phyloP scores from a whole-genome alignment of 1,140 invertebrate species.

The Planococcus citri region DNA sequence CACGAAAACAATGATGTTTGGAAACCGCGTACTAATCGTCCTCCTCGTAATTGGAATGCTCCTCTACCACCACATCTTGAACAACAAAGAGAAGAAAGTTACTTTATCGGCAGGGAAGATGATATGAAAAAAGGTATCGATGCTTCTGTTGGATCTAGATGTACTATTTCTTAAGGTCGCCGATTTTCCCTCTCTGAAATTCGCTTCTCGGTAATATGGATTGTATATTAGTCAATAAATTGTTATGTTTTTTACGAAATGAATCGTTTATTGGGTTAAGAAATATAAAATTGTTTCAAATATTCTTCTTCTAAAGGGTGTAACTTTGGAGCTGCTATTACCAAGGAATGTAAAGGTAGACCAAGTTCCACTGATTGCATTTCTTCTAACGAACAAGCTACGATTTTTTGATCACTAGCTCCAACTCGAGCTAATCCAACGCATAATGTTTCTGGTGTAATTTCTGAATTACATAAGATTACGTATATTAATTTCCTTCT shows the following conservation, averaged over 20 bases:
- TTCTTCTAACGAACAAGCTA: constrained; percentile 52
- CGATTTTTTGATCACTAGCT: constrained; percentile 66
- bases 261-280: too few species aligned
- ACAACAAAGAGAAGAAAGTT: neutral
- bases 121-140: neutral
- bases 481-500: neutral
- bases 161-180: too few species aligned
- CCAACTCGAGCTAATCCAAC: constrained; percentile 86
- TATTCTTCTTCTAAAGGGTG: constrained; percentile 89
- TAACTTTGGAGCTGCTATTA: constrained; percentile 61
- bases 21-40: neutral
- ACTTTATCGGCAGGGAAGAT: neutral
- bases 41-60: neutral
- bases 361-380: constrained; percentile 74
- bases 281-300: constrained; percentile 45
- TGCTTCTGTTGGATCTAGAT: too few species aligned
- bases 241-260: too few species aligned
- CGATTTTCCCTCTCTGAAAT: too few species aligned
- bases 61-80: neutral
- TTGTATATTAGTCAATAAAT: too few species aligned
- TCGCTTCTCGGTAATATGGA: too few species aligned
- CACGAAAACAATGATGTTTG: neutral
- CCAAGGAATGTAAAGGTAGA: constrained; percentile 79
- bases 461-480: constrained; percentile 34
- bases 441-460: constrained; percentile 45